Conservation (phyloP, 2,888 invertebrate genomes). For the Trissolcus japonicus region DNA sequence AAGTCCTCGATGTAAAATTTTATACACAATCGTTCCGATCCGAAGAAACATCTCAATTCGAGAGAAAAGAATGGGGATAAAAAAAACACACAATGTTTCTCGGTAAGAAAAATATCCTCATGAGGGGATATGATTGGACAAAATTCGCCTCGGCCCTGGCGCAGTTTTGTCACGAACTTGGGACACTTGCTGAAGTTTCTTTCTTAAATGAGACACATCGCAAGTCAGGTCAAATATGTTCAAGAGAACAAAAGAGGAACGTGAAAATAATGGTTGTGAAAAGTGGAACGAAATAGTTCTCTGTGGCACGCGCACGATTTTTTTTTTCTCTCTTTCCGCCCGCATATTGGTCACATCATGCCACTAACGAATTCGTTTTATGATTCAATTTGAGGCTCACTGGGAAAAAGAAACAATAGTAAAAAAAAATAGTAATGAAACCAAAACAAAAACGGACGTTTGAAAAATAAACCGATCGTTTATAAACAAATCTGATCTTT, state of each 20-base stretch:
- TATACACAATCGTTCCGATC: no score
- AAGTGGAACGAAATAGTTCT: neutral
- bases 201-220: constrained; percentile 1
- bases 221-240: constrained; percentile 1
- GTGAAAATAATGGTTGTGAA: constrained; percentile 1
- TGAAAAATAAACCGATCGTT: no score
- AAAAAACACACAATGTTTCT: neutral
- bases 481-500: no score
- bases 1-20: no score
- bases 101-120: neutral
- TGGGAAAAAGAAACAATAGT: no score
- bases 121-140: neutral
- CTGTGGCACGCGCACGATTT: neutral
- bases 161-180: constrained; percentile 1
- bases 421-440: no score
- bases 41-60: no score
- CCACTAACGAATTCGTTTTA: no score
- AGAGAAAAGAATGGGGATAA: no score
- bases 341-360: neutral
- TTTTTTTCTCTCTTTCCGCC: neutral
- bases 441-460: no score
- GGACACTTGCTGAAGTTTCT: neutral
- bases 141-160: neutral
- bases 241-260: neutral
- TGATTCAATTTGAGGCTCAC: no score